Evolutionary conservation across 2,113 vertebrate genomes (phyloP), one percentile per base, ranked within the genome.

Genomic region (Amazona guildingii): DNA sequence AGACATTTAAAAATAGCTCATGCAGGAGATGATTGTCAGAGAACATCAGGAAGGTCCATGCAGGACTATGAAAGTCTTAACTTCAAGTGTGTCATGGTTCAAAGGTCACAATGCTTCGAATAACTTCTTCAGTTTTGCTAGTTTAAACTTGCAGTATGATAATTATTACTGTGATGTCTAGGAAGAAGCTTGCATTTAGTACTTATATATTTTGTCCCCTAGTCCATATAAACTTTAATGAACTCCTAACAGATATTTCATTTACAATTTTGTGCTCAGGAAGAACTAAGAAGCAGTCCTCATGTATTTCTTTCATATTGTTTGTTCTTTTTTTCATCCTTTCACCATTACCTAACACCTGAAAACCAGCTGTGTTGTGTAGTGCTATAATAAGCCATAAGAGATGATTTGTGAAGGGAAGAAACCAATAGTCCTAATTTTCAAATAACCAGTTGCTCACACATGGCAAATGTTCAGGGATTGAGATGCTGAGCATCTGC

Each of bases 401-500:
- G 37, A 67, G 23, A 66, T 68, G 29, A 74, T 77, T 73, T 86
- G 11, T 83, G 61, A 83, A 55, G 9, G 5, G 9, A 90, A 39
- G 48, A 61, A 92, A 89, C 3, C 35, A 94, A 87, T 77, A 24
- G n/a, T 54, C 39, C 82, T 95, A 57, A 91, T 94, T 96, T 97
- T 80, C 77, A 90, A 90, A 86, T 88, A 91, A 75, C 15, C 28
- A 89, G 5, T 55, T 84, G 31, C 61, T 96, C 80, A 88, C 61
- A 90, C 66, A 9, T 87, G 44, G 61, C 24, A 94, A 95, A 43
- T 87, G 76, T 91, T 96, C 77, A 91, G 54, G 77, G 90, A 90
- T 23, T 93, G 76, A 90, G 73, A 97, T 75, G 92, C 77, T 94
- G 93, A 73, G 44, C 54, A 28, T 86, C 35, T 72, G 68, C 93